Evolutionary conservation across 2,888 invertebrate genomes (phyloP).

Genomic region (Cremastinae sp.): DNA sequence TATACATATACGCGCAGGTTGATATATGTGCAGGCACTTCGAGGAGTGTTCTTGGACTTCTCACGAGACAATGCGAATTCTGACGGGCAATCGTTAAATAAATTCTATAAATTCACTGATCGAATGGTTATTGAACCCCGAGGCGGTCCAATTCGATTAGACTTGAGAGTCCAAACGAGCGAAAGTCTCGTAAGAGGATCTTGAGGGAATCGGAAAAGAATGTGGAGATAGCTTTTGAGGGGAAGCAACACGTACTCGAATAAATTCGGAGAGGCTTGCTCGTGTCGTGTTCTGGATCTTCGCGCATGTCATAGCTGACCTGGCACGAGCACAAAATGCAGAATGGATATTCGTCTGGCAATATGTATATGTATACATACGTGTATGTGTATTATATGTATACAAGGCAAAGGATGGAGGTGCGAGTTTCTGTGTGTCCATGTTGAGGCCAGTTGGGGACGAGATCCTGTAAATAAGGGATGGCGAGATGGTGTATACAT

Average conservation of each 20-base stretch:
- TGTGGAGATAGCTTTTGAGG: too few species aligned
- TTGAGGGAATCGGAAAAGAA: too few species aligned
- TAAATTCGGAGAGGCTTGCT: slow-evolving; percentile 44
- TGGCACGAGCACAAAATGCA: slow-evolving; percentile 33
- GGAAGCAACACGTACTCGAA: slow-evolving; percentile 55
- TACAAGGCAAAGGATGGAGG: too few species aligned
- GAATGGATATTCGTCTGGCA: not conserved
- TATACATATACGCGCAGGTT: too few species aligned
- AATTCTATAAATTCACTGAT: too few species aligned
- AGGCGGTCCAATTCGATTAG: too few species aligned
- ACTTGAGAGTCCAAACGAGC: too few species aligned
- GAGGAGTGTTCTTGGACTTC: too few species aligned
- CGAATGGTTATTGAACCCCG: too few species aligned
- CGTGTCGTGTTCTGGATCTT: slow-evolving; percentile 3
- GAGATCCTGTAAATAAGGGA: slow-evolving; percentile 32
- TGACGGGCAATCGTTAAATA: not conserved
- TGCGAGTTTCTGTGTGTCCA: not conserved
- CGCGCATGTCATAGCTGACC: slow-evolving; percentile 18
- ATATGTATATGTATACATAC: too few species aligned
- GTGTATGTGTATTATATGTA: too few species aligned
- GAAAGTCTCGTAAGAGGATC: not conserved
- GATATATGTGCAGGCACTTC: too few species aligned
- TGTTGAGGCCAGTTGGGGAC: slow-evolving; percentile 6
- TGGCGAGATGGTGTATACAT: slow-evolving; percentile 16
- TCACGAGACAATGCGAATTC: not conserved